Conservation (phyloP, 2,888 invertebrate genomes). For the Penaeus monodon region DNA sequence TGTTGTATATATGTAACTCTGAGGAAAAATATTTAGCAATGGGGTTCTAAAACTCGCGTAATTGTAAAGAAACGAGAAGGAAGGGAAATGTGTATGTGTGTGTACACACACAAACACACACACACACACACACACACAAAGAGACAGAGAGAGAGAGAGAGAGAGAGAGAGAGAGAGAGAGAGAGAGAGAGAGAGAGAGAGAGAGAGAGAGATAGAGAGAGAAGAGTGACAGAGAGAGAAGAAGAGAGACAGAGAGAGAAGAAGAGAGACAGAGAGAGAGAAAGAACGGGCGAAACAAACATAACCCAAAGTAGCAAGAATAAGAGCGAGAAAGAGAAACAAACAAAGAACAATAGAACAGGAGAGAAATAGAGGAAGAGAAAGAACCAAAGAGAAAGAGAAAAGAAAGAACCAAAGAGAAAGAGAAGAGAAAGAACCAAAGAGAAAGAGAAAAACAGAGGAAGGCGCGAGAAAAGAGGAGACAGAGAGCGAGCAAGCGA, state of each 20-base stretch:
- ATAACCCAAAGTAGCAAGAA: background rate
- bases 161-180: no score
- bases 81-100: background rate
- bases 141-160: no score
- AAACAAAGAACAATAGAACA: background rate
- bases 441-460: background rate
- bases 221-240: no score
- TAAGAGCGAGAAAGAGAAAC: background rate
- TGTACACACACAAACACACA: no score
- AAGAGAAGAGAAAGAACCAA: background rate
- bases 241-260: no score
- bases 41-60: no score
- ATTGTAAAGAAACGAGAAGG: background rate
- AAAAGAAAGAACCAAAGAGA: background rate
- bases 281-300: background rate
- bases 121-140: no score
- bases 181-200: no score
- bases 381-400: constrained; percentile 5
- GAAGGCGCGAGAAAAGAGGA: background rate
- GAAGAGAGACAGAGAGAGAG: no score
- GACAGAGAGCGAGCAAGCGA: background rate
- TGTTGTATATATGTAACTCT: no score
- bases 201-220: no score
- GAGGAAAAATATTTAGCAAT: no score
- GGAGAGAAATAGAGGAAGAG: background rate